phyloP scores from a whole-genome alignment of 2,113 vertebrate species.

The Cervus canadensis region DNA sequence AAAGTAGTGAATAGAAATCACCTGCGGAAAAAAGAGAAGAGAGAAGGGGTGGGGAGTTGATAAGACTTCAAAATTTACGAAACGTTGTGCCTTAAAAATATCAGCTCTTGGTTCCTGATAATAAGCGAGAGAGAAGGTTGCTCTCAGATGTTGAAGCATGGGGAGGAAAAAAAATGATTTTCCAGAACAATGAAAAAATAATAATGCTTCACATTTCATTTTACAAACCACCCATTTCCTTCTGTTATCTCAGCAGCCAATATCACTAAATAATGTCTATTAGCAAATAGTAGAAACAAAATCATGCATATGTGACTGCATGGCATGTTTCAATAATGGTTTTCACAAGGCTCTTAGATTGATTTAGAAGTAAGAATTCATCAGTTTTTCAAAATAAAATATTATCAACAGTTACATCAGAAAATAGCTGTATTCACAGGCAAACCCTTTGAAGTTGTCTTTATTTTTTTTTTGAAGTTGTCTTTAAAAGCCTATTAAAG shows the following conservation, averaged over 20 bases:
- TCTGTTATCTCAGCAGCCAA: slow-evolving; percentile 2
- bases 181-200: not conserved
- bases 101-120: not conserved
- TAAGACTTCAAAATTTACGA: slow-evolving; percentile 30
- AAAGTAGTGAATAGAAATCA: slow-evolving; percentile 96
- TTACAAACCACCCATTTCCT: not conserved
- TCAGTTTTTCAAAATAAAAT: slow-evolving; percentile 27
- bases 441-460: not conserved
- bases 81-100: slow-evolving; percentile 28
- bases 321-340: not conserved
- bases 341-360: not conserved
- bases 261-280: not conserved
- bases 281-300: not conserved
- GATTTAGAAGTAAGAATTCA: slow-evolving; percentile 21
- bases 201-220: not conserved
- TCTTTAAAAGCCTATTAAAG: slow-evolving; percentile 11
- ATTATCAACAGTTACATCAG: slow-evolving; percentile 2
- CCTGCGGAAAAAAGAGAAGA: slow-evolving; percentile 86
- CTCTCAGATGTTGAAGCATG: not conserved
- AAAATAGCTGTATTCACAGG: not conserved
- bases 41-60: slow-evolving; percentile 64
- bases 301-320: not conserved
- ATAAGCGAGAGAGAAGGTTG: not conserved
- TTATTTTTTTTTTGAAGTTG: not conserved
- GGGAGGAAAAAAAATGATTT: not conserved